Base-by-base conservation (phyloP, 2,113 vertebrate genomes). In the Ctenomys sociabilis region DNA sequence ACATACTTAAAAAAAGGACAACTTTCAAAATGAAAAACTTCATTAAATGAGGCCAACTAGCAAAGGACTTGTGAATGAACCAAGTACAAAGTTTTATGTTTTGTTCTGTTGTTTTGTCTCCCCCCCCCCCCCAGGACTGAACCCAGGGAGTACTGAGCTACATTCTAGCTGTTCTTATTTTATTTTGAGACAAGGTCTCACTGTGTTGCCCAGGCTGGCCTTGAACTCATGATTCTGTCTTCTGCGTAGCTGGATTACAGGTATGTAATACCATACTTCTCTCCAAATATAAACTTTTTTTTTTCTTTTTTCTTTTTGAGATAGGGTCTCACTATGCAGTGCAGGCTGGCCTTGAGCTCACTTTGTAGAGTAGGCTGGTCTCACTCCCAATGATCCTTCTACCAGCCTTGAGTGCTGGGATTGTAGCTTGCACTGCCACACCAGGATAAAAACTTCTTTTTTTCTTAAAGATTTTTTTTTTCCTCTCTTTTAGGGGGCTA, bases 21-120 rank as follows among this genome's bases (percentile, higher is more conserved):
- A 91, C 30, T 95, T 90, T 89, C 52, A 73, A 84, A 95, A 93
- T 40, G 52, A 83, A 89, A 89, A 93, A 64, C 17, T 66, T 80
- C 21, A 26, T 35, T 80, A 89, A 78, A 89, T 61, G n/a, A 63
- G 12, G 54, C 43, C 83, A 83, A 77, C 16, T n/a, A 89, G 52
- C 21, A 97, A 13, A 35, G 83, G 61, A 93, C 4, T 84, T 57
- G 2, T 9, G 17, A 80, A 94, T 37, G 35, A 95, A 84, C 7
- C 28, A 17, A 66, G 52, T 45, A 82, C 61, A 83, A 89, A 52
- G 40, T 64, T 94, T 57, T 93, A 11, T 24, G 12, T 77, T 78
- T 73, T 75, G 37, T 73, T n/a, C n/a, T n/a, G n/a, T n/a, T n/a
- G n/a, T n/a, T n/a, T n/a, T n/a, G n/a, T n/a, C n/a, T n/a, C n/a